Evolutionary conservation across 2,888 invertebrate species (phyloP), one percentile per base, ranked within the genome.

Genomic region (Apamea epomidion): DNA sequence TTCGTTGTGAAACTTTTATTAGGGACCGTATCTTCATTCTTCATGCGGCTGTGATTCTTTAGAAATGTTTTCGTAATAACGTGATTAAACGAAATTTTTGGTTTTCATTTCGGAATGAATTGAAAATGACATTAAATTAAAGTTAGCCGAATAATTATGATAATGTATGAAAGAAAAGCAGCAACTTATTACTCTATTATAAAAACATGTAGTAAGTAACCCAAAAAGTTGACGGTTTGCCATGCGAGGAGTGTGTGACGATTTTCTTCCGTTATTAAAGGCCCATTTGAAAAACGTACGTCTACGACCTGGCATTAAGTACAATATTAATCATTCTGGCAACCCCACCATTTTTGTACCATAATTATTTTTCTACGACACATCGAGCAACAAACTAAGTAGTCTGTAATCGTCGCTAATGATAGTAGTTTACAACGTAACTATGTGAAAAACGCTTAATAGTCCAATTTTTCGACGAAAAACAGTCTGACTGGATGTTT

Each of bases 1-100:
- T 90, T 87, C 89, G 88, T 90, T 91, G 90, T 90, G 90, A 90
- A 92, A 89, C 81, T 91, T 91, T 90, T 88, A 86, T 81, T 69
- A 74, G 81, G 64, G 80, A 25, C 77, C 79, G 62, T 76, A 72
- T 29, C 21, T 48, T 74, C 78, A 58, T 80, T 80, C 79, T 75
- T n/a, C 16, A 51, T 51, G 42, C 29, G 10, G 68, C 69, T 45
- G 25, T n/a, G 29, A 25, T 70, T 70, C 18, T 64, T 48, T 37
- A 29, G 29, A 64, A 69, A 37, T 32, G 16, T 37, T 64, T 29
- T 25, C 3, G 7, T 32, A 51, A 54, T 32, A 7, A 37, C n/a
- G 64, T 25, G 42, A 29, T 65, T 74, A 32, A 42, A 18, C 21
- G 58, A 16, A 54, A 54, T 58, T 10, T 75, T 75, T 42, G 12